Base-by-base conservation (phyloP, 2,888 invertebrate species). In the Patella pellucida region DNA sequence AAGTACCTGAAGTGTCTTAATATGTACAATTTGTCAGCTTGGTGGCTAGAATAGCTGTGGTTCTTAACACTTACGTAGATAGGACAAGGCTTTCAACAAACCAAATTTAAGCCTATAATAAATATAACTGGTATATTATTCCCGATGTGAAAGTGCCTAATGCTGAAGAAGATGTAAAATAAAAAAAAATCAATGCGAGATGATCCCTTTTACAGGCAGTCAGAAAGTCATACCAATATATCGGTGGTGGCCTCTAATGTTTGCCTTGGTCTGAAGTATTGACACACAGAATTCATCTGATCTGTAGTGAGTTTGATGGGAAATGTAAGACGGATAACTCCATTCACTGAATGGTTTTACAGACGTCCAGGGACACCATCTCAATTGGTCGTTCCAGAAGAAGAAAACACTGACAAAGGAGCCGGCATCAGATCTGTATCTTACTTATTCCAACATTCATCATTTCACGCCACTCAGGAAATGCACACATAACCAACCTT, bases 141-240 rank as follows among this genome's bases (percentile, higher is more conserved):
- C 62, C 62, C 62, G 23, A 62, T 62, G 23, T 23, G 23, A 23
- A 14, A 11, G 11, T 23, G 62, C 19, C 4, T 41, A 23, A 62
- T 19, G 23, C 19, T 11, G 62, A 19, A 19, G 23, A 23, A 62
- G 62, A 62, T 56, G 19, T 19, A 62, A 41, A 41, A 41, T 41
- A 41, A 62, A 62, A 62, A 41, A 62, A 62, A 62, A 62, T 62
- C 62, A 62, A 62, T 62, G 62, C 19, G 62, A 62, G 62, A 62
- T 62, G 62, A 62, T 62, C 62, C 62, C 62, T 62, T 62, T 62
- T 62, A 62, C 23, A 23, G 62, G 19, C 62, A 62, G 23, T 23
- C 19, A 62, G 62, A 23, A 62, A 62, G 62, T 62, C 62, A 62
- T 23, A 62, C 62, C 62, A 62, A 62, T 62, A 62, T 62, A 62